These are phyloP conservation scores for Connochaetes taurinus DNA, from an alignment of 2,113 vertebrate genomes.

Conservation along the genomic window DNA sequence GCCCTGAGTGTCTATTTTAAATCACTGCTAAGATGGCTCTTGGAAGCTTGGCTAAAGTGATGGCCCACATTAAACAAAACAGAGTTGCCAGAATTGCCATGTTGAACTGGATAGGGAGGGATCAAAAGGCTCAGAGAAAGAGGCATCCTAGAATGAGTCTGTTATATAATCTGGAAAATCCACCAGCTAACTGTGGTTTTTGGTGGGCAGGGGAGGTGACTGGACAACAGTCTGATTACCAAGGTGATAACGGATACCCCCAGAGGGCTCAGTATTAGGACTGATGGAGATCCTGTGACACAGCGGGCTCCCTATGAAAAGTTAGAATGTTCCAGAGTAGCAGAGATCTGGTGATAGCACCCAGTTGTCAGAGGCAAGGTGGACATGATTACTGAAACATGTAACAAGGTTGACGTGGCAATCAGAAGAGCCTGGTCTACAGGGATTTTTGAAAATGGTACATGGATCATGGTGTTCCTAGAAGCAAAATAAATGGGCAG, in stretches of 20 bases:
- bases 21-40: not conserved
- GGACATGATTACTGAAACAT: not conserved
- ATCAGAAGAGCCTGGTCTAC: not conserved
- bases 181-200: not conserved
- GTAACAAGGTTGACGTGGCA: not conserved
- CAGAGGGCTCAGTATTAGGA: not conserved
- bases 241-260: not conserved
- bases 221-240: not conserved
- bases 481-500: not conserved
- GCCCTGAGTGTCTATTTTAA: not conserved
- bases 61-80: not conserved
- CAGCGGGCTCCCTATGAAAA: not conserved
- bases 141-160: not conserved
- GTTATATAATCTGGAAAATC: not conserved
- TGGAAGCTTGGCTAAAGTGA: not conserved
- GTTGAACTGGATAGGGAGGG: not conserved
- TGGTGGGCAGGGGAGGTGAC: not conserved
- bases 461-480: not conserved
- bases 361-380: not conserved
- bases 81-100: not conserved
- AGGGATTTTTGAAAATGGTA: not conserved
- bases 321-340: not conserved
- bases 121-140: not conserved
- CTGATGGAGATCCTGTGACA: not conserved
- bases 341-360: not conserved